Evolutionary conservation across 1,140 invertebrate species (phyloP).

Genomic region (Aplysia californica): DNA sequence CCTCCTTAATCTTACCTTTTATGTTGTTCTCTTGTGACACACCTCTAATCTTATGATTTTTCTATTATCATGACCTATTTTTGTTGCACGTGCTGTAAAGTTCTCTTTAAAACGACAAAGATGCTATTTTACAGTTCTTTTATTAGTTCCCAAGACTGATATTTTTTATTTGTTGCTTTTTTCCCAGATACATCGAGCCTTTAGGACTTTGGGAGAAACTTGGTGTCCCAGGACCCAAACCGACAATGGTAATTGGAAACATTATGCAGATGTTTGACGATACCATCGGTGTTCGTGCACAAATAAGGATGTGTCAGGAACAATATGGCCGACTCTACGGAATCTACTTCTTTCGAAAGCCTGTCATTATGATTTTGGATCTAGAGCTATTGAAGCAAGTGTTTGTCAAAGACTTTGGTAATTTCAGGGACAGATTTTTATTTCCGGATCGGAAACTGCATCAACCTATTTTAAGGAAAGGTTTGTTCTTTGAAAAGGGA

Average conservation of each 20-base stretch:
- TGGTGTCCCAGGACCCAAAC: constrained; percentile 12
- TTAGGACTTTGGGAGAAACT: not conserved
- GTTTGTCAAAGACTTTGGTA: constrained; percentile 27
- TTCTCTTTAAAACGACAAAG: too few species aligned
- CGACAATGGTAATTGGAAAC: constrained; percentile 18
- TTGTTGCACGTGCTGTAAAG: too few species aligned
- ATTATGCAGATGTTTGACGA: constrained; percentile 11
- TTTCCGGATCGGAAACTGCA: constrained; percentile 1
- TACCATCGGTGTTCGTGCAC: not conserved
- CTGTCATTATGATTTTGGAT: constrained; percentile 12
- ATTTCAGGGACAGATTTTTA: constrained; percentile 10
- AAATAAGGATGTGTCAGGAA: not conserved
- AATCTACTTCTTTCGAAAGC: constrained; percentile 21
- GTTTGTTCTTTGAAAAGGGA: constrained; percentile 10
- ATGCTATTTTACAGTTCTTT: too few species aligned
- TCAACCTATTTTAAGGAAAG: not conserved
- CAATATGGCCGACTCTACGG: constrained; percentile 18
- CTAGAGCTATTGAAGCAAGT: constrained; percentile 22
- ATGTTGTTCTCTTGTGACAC: too few species aligned
- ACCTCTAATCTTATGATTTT: too few species aligned
- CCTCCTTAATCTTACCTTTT: too few species aligned
- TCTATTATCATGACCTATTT: too few species aligned
- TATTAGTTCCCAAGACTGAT: too few species aligned
- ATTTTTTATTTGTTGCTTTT: too few species aligned
- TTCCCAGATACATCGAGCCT: too few species aligned